phyloP scores from a whole-genome alignment of 2,888 invertebrate genomes.

The Drepana falcataria region DNA sequence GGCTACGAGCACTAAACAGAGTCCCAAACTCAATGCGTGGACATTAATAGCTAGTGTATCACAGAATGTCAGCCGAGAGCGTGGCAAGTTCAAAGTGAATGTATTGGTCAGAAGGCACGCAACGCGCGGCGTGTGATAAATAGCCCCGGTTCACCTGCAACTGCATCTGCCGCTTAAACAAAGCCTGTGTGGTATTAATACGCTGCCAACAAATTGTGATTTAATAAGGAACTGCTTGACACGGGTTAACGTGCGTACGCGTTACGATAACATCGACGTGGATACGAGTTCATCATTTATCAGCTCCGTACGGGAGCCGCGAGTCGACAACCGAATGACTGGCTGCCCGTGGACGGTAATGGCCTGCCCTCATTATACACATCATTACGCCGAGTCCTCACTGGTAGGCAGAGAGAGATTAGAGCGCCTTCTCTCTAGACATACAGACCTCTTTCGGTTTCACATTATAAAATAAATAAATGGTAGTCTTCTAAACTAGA shows the following conservation, averaged over 20 bases:
- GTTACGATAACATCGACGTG: not conserved
- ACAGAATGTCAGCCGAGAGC: too few species aligned
- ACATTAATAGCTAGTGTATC: too few species aligned
- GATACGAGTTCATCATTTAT: not conserved
- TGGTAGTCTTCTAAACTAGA: too few species aligned
- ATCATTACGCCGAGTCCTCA: too few species aligned
- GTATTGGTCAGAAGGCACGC: not conserved
- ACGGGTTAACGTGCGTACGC: not conserved
- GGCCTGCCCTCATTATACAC: not conserved
- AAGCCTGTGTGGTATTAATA: not conserved
- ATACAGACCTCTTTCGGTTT: too few species aligned
- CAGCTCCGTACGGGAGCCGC: not conserved
- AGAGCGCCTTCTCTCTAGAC: too few species aligned
- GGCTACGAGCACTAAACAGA: too few species aligned
- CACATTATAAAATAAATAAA: too few species aligned
- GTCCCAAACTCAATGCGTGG: too few species aligned
- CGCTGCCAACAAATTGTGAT: slow-evolving; percentile 1
- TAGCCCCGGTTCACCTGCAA: not conserved
- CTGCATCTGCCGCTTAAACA: not conserved
- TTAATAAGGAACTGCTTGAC: not conserved
- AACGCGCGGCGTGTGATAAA: not conserved
- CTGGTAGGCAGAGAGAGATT: too few species aligned
- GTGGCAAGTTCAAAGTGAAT: too few species aligned
- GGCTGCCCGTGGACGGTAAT: not conserved
- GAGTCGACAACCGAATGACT: not conserved